These are phyloP conservation scores for Parasteatoda lunata DNA, from an alignment of 2,888 invertebrate genomes.

Conservation along the genomic window DNA sequence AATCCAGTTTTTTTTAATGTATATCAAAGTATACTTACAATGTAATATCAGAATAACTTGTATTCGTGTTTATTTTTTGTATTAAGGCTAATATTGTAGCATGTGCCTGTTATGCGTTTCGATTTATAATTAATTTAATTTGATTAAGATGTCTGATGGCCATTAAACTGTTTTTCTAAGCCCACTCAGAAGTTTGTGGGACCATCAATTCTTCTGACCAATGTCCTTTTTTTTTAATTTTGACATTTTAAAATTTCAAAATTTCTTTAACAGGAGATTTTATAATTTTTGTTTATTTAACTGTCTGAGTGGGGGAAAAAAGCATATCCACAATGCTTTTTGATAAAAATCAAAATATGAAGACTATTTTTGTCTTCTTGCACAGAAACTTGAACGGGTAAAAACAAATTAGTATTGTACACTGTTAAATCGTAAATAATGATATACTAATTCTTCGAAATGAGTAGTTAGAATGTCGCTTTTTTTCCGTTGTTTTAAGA, in stretches of 20 bases:
- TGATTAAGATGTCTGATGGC: constrained; percentile 63
- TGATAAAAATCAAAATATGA: constrained; percentile 67
- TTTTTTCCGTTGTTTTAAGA: constrained; percentile 62
- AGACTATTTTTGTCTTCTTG: constrained; percentile 49
- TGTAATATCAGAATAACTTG: no score
- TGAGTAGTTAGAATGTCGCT: constrained; percentile 66
- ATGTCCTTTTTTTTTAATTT: neutral
- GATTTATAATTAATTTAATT: neutral
- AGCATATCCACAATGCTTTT: constrained; percentile 65
- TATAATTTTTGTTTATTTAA: constrained; percentile 32
- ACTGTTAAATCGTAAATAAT: constrained; percentile 61
- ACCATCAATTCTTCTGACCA: constrained; percentile 35
- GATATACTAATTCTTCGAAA: constrained; percentile 43
- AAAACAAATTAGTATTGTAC: constrained; percentile 65
- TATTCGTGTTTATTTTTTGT: no score
- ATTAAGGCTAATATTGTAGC: neutral
- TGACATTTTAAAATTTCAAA: neutral
- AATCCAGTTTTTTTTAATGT: no score
- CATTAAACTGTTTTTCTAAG: constrained; percentile 57
- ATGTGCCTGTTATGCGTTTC: neutral
- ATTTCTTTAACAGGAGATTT: neutral
- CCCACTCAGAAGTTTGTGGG: constrained; percentile 65
- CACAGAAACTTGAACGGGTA: constrained; percentile 68
- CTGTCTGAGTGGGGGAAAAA: constrained; percentile 67
- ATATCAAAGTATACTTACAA: no score